Evolutionary conservation across 2,797 vertebrate genomes (phyloP), one percentile per base, ranked within the genome.

Genomic region (Hoplostethus atlanticus): DNA sequence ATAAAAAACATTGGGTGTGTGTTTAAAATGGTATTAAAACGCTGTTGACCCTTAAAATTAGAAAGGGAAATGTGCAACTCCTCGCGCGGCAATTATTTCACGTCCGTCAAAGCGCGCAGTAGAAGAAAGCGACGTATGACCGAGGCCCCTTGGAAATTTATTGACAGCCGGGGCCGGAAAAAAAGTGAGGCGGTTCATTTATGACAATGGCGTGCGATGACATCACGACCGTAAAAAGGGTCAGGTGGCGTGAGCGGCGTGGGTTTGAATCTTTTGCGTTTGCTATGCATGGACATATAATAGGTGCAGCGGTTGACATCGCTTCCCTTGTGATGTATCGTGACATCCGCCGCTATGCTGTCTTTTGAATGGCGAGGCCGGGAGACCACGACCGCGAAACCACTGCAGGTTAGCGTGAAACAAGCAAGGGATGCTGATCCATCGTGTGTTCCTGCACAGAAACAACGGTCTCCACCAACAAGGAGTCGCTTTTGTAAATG

Each of bases 1-100:
- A 98, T 98, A 98, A 98, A 99, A 97, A 95, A 94, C 94, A 95
- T 85, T 95, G 94, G 94, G 94, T 95, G 95, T 96, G 96, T 97
- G 92, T 95, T 97, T 97, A 94, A 97, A 97, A 95, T 95, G 94
- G 91, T 96, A 97, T 97, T 97, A 96, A 96, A 97, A 96, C 94
- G 95, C 94, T 95, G 94, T 94, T 91, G 95, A 96, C 95, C 95
- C 96, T 95, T 95, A 95, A 97, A 97, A 97, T 96, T 96, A 96
- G 94, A 95, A 96, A 93, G 93, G 93, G 93, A 97, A 97, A 96
- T 91, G 94, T 85, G 92, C 86, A 87, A 92, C 95, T 95, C 94
- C 94, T 94, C 95, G 95, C 94, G 94, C 94, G 95, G 94, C 90
- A 95, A 96, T 96, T 95, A 95, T 95, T 96, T 92, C 91, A 84